phyloP scores from a whole-genome alignment of 2,113 vertebrate genomes.

The Hippoglossus stenolepis region DNA sequence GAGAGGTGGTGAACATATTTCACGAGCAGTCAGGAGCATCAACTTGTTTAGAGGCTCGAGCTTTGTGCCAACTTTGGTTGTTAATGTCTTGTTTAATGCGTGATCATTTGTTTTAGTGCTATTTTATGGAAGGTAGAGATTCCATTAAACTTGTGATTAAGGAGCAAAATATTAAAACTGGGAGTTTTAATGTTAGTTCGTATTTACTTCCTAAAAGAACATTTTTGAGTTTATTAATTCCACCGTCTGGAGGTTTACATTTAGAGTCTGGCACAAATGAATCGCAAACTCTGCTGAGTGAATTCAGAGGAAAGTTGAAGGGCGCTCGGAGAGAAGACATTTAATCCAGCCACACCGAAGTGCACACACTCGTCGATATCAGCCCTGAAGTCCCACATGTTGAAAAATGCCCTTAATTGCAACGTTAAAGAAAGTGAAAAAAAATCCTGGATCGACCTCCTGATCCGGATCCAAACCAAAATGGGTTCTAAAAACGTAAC shows the following conservation, averaged over 20 bases:
- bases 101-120: neutral
- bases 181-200: neutral
- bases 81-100: neutral
- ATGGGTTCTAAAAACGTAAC: no score
- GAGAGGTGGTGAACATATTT: slow-evolving; percentile 40
- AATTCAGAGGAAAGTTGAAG: no score
- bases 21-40: slow-evolving; percentile 20
- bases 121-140: neutral
- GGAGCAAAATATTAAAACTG: neutral
- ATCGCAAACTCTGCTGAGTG: no score
- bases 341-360: no score
- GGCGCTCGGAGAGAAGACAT: no score
- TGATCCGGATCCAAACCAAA: no score
- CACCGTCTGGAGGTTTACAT: neutral
- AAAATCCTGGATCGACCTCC: no score
- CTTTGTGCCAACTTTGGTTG: slow-evolving; percentile 13
- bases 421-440: no score
- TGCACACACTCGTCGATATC: no score
- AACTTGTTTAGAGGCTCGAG: neutral
- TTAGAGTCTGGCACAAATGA: neutral
- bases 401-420: no score
- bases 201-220: neutral
- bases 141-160: neutral
- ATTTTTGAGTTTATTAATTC: no score
- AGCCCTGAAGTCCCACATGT: no score